A percentile compares a stretch with the other conserved stretches of the same genome.
Conservation (phyloP, 2,888 invertebrate species). For the Empis livida region DNA sequence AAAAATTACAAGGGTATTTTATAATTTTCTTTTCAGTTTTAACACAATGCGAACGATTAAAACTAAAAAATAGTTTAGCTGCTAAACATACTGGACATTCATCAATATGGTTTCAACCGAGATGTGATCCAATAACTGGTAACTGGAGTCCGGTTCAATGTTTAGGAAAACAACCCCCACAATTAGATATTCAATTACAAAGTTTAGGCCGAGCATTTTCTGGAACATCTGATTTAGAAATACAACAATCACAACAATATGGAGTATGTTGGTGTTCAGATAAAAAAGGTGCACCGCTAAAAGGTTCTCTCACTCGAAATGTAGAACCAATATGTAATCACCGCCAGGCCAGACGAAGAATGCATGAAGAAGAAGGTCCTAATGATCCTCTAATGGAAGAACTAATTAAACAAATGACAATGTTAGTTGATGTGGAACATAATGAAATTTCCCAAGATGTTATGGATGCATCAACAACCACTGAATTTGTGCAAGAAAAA, state of each 20-base stretch:
- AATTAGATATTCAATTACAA: not conserved
- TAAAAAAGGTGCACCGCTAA: conserved; percentile 65
- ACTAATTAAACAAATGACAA: conserved; percentile 52
- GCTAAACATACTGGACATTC: conserved; percentile 47
- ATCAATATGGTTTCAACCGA: conserved; percentile 51
- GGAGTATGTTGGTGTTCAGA: conserved; percentile 84
- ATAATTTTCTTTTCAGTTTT: conserved; percentile 39
- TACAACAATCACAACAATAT: conserved; percentile 24
- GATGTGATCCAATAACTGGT: conserved; percentile 57
- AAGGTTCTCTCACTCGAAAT: conserved; percentile 66
- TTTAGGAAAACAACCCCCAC: conserved; percentile 40
- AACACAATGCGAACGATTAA: conserved; percentile 66
- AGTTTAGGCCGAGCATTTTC: conserved; percentile 18
- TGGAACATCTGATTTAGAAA: conserved; percentile 5
- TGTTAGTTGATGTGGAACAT: conserved; percentile 37
- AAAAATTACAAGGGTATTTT: no score
- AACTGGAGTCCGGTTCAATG: conserved; percentile 76
- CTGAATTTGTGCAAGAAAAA: conserved; percentile 19
- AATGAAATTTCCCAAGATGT: conserved; percentile 16
- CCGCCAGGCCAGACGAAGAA: conserved; percentile 56
- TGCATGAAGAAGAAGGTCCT: conserved; percentile 26
- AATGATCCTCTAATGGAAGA: conserved; percentile 53
- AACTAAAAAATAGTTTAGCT: conserved; percentile 63
- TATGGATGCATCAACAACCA: not conserved
- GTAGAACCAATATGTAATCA: conserved; percentile 66